Conservation (phyloP, 2,888 invertebrate genomes). For the Idaea dimidiata region DNA sequence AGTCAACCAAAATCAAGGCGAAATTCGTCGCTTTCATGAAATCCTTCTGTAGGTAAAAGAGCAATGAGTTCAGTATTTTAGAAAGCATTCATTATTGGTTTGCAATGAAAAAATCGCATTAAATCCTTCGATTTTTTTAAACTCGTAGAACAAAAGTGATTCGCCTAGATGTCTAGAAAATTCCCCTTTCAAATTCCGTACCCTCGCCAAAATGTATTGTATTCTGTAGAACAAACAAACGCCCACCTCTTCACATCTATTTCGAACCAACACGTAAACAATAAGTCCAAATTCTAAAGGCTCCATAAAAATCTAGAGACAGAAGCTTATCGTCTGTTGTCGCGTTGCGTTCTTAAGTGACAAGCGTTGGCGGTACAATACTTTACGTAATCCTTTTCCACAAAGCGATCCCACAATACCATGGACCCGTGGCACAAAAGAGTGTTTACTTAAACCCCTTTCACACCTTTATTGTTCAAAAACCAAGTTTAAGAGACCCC, state of each 20-base stretch:
- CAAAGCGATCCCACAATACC: slow-evolving; percentile 65
- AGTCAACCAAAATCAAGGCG: no score
- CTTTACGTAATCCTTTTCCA: slow-evolving; percentile 73
- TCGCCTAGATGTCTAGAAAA: no score
- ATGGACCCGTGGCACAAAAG: slow-evolving; percentile 68
- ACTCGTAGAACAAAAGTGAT: no score
- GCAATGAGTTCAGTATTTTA: no score
- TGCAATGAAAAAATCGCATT: no score
- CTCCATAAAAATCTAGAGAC: slow-evolving; percentile 29
- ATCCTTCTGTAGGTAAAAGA: no score
- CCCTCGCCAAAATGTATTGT: neutral
- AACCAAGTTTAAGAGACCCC: slow-evolving; percentile 47
- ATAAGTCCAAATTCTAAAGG: slow-evolving; percentile 22
- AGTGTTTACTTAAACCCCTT: slow-evolving; percentile 79
- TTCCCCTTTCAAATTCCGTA: no score
- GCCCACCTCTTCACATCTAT: neutral
- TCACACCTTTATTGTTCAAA: slow-evolving; percentile 72
- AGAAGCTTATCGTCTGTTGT: slow-evolving; percentile 31
- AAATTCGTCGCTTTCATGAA: no score
- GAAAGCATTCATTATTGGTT: no score
- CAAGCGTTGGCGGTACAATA: slow-evolving; percentile 53
- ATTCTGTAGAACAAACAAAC: neutral
- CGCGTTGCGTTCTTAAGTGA: slow-evolving; percentile 35
- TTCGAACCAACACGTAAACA: slow-evolving; percentile 19
- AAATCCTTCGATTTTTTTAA: no score